These are phyloP conservation scores for Pyrochroa serraticornis DNA, from an alignment of 2,888 invertebrate genomes.

Conservation along the genomic window DNA sequence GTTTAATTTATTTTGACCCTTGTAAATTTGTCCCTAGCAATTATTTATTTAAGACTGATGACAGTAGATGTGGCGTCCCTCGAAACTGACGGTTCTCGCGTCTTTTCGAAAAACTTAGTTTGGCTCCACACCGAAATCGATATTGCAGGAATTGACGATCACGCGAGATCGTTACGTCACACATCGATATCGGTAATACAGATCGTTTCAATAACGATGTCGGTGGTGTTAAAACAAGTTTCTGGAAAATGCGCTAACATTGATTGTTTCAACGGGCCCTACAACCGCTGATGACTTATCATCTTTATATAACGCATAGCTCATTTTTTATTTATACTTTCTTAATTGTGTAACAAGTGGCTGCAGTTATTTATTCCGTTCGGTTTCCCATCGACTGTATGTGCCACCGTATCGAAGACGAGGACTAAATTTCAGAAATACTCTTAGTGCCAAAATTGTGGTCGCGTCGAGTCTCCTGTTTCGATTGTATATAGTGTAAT, in stretches of 20 bases:
- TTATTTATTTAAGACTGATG: conserved; percentile 54
- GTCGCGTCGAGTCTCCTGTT: conserved; percentile 10
- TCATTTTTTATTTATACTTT: conserved; percentile 40
- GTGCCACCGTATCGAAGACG: conserved; percentile 34
- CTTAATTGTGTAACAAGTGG: conserved; percentile 23
- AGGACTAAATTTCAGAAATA: conserved; percentile 16
- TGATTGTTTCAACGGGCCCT: too few relatives aligned
- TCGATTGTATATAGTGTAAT: conserved; percentile 35
- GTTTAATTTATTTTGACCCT: conserved; percentile 40
- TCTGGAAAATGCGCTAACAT: too few relatives aligned
- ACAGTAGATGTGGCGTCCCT: too few relatives aligned
- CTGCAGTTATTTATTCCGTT: conserved; percentile 33
- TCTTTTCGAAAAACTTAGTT: too few relatives aligned
- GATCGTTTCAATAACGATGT: too few relatives aligned
- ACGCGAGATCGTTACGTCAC: too few relatives aligned
- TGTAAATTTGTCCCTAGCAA: conserved; percentile 48
- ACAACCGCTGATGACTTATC: conserved; percentile 40
- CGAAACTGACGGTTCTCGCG: too few relatives aligned
- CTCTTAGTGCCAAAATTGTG: conserved; percentile 40
- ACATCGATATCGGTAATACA: too few relatives aligned
- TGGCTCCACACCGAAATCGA: too few relatives aligned
- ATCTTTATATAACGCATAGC: conserved; percentile 46
- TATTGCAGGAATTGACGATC: too few relatives aligned
- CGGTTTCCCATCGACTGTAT: conserved; percentile 25
- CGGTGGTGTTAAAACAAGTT: too few relatives aligned